A percentile compares a stretch with the other conserved stretches of the same genome.
These are phyloP conservation scores for Cryptoblepharus egeriae DNA, from an alignment of 2,797 vertebrate genomes.

Conservation along the genomic window DNA sequence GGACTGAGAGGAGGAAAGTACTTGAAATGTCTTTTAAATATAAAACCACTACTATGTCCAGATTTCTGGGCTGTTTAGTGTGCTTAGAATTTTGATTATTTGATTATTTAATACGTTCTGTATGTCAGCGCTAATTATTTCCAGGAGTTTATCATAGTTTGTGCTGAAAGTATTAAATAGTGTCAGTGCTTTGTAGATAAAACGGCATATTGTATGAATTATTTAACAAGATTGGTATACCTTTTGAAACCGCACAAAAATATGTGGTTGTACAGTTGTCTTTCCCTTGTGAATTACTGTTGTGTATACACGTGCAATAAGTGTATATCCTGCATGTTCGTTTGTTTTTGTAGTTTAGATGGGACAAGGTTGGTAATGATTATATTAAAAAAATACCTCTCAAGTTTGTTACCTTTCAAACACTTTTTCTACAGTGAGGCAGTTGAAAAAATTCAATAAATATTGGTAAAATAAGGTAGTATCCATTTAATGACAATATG, in stretches of 20 bases:
- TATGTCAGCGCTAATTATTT: constrained; percentile 39
- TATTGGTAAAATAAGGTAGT: neutral
- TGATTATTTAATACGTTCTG: too few species aligned
- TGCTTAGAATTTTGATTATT: constrained; percentile 20
- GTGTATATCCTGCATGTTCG: constrained; percentile 35
- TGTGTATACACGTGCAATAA: constrained; percentile 43
- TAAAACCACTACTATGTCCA: constrained; percentile 64
- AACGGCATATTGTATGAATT: constrained; percentile 29
- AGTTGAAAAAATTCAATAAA: neutral
- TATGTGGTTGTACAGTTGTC: constrained; percentile 41
- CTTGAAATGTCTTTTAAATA: constrained; percentile 49
- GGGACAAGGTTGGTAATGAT: constrained; percentile 35
- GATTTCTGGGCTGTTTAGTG: constrained; percentile 58
- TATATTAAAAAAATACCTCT: constrained; percentile 57
- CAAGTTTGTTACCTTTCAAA: neutral
- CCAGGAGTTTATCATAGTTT: constrained; percentile 50
- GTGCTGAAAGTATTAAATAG: constrained; percentile 62
- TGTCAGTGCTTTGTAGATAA: constrained; percentile 33
- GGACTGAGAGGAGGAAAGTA: constrained; percentile 23
- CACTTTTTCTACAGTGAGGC: too few species aligned
- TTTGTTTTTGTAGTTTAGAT: constrained; percentile 54
- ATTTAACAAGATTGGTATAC: constrained; percentile 36
- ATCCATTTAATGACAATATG: too few species aligned
- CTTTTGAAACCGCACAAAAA: constrained; percentile 12
- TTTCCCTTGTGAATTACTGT: constrained; percentile 50